Evolutionary conservation across 1,140 invertebrate species (phyloP).

Genomic region (Carposina sasakii): DNA sequence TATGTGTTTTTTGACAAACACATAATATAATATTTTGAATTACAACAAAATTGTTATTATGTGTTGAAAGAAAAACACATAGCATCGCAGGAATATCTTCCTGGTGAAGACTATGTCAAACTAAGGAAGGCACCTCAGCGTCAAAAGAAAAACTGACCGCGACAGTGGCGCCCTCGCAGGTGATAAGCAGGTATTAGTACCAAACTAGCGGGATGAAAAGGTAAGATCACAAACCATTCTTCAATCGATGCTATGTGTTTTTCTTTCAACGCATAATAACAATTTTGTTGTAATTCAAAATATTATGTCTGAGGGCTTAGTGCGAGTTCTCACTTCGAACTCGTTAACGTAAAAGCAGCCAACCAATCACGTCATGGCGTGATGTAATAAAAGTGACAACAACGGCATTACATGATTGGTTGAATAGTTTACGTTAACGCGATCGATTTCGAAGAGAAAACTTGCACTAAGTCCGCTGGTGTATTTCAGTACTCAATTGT

Average conservation of each 20-base stretch:
- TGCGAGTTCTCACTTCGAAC: too few species aligned
- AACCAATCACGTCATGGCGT: too few species aligned
- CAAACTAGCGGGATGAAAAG: constrained; percentile 1
- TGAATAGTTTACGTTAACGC: too few species aligned
- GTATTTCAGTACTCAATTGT: too few species aligned
- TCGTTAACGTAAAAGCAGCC: too few species aligned
- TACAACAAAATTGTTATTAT: constrained; percentile 2
- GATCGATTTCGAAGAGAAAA: too few species aligned
- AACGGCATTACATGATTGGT: too few species aligned
- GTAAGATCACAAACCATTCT: constrained; percentile 2
- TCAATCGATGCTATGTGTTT: constrained; percentile 2
- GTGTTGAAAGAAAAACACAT: constrained; percentile 6
- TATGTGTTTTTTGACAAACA: constrained; percentile 10
- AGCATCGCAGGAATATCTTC: constrained; percentile 13
- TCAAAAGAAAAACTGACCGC: background rate
- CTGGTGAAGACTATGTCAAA: constrained; percentile 6
- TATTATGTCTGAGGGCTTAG: too few species aligned
- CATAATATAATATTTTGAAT: constrained; percentile 8
- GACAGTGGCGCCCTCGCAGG: background rate
- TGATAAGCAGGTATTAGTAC: constrained; percentile 3
- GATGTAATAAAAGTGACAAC: too few species aligned
- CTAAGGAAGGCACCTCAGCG: background rate
- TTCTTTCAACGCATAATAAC: constrained; percentile 3
- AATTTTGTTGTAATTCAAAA: background rate
- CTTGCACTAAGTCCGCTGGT: too few species aligned